These are phyloP conservation scores for Macropodus opercularis DNA, from an alignment of 2,797 vertebrate genomes.

Conservation along the genomic window DNA sequence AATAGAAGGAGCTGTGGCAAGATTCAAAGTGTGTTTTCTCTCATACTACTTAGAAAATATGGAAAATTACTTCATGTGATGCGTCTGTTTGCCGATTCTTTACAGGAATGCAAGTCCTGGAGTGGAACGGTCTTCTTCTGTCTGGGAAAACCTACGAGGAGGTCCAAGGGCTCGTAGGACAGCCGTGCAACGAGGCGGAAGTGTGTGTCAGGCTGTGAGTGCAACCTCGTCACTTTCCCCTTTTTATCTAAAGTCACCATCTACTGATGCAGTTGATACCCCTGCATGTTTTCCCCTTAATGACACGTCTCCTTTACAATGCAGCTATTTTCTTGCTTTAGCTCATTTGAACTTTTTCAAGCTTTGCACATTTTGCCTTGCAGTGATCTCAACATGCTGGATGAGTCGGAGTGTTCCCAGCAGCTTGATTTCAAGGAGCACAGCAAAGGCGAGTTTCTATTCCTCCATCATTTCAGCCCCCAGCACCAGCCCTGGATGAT, in stretches of 20 bases:
- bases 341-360: conserved; percentile 6
- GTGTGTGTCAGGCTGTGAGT: conserved; percentile 99
- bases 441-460: conserved; percentile 80
- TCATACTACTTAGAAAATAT: not conserved
- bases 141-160: conserved; percentile 97
- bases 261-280: not conserved
- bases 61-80: no score
- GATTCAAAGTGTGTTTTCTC: conserved; percentile 25
- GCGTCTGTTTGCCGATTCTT: conserved; percentile 4
- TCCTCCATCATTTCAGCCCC: not conserved
- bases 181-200: conserved; percentile 93
- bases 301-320: not conserved
- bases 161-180: conserved; percentile 91
- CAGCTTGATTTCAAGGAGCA: conserved; percentile 91
- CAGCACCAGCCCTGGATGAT: not conserved
- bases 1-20: not conserved
- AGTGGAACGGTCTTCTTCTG: conserved; percentile 93
- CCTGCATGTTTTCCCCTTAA: not conserved
- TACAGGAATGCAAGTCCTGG: conserved; percentile 98
- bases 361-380: conserved; percentile 29
- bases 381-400: conserved; percentile 96
- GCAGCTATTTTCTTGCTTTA: not conserved
- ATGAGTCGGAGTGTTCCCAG: conserved; percentile 88
- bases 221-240: conserved; percentile 41
- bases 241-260: no score